Evolutionary conservation across 2,797 vertebrate species (phyloP), one percentile per base, ranked within the genome.

Genomic region (Bovichtus diacanthus): DNA sequence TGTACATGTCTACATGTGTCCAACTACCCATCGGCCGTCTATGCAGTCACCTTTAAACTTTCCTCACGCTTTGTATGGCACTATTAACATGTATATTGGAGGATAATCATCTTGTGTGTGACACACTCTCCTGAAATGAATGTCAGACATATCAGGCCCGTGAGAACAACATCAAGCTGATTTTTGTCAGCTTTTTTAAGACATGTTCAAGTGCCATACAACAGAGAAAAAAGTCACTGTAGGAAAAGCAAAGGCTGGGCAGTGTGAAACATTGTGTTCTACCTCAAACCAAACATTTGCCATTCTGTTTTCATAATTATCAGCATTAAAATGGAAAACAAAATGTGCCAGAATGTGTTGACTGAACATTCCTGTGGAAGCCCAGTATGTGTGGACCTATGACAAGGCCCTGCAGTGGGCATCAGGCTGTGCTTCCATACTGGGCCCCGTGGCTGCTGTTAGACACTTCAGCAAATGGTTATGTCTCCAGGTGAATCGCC

Each of bases 201-300:
- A 34, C 31, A 34, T 7, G 31, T 31, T 9, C 9, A 34, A 2
- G 34, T 8, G 31, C 31, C 31, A 34, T 34, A 34, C 6, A 34
- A 34, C 31, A 34, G 31, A 34, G 31, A 34, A 31, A 34, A 34
- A 7, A 34, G n/a, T n/a, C n/a, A n/a, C n/a, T n/a, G n/a, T n/a
- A n/a, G n/a, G n/a, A n/a, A n/a, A n/a, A n/a, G n/a, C n/a, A n/a
- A n/a, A n/a, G n/a, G n/a, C n/a, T n/a, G n/a, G n/a, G n/a, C n/a
- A n/a, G n/a, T n/a, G n/a, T n/a, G n/a, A n/a, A n/a, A n/a, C n/a
- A n/a, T n/a, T 27, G n/a, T 51, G 44, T 29, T 39, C 19, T 76
- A 63, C n/a, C 12, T 11, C 38, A 44, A 59, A 50, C 4, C 44
- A 51, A 43, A 62, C 12, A 60, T 69, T 46, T 54, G 67, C 27